Conservation (phyloP, 2,113 vertebrate species). For the Nothocercus nigrocapillus region DNA sequence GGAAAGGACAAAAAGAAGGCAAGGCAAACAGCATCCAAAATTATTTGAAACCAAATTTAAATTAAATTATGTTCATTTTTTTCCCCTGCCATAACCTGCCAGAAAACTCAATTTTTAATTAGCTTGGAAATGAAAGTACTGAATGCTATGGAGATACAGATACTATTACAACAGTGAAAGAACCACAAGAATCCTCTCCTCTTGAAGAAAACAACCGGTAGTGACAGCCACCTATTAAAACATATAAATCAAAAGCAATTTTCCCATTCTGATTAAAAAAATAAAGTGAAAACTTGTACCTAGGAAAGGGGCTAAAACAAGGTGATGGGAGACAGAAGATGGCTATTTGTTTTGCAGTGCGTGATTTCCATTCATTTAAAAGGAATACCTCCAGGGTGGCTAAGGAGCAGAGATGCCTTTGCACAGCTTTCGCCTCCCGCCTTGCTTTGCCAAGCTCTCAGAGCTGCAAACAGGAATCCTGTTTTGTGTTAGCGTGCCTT, state of each 20-base stretch:
- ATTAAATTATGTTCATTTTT: background rate
- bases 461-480: background rate
- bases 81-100: background rate
- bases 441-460: background rate
- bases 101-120: background rate
- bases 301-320: background rate
- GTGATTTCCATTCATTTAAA: background rate
- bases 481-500: background rate
- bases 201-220: background rate
- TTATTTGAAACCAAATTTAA: conserved; percentile 3
- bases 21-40: background rate
- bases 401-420: background rate
- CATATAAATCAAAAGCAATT: background rate
- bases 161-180: background rate
- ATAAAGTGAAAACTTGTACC: background rate
- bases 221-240: background rate
- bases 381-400: fast-evolving
- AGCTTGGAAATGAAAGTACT: background rate
- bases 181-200: background rate
- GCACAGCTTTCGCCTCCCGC: fast-evolving
- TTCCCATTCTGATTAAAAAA: background rate
- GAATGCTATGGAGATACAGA: background rate
- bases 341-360: background rate
- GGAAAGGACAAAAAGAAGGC: background rate
- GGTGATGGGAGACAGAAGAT: background rate